Conservation (phyloP, 2,888 invertebrate species). For the Trissonchulus sp. region DNA sequence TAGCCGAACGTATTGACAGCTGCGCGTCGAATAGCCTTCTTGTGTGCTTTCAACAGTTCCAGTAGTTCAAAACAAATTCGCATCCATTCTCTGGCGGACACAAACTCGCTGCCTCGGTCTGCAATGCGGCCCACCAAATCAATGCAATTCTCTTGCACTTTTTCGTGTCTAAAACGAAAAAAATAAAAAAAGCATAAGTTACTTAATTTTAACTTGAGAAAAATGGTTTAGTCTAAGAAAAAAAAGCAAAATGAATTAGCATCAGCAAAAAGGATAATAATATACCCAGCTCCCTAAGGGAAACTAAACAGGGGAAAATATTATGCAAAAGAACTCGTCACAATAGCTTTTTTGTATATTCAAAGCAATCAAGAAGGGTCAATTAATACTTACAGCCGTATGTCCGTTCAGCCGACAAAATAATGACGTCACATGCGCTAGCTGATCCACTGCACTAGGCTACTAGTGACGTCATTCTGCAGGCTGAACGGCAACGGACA, state of each 20-base stretch:
- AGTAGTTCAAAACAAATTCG: slow-evolving; percentile 96
- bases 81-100: slow-evolving; percentile 99
- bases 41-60: slow-evolving; percentile 94
- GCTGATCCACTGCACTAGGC: no score
- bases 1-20: slow-evolving; percentile 99
- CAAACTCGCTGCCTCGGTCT: slow-evolving; percentile 96
- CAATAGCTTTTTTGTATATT: no score
- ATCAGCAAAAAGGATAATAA: neutral
- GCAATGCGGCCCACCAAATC: slow-evolving; percentile 98
- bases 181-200: slow-evolving; percentile 8
- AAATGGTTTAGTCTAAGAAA: neutral
- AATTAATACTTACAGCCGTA: no score
- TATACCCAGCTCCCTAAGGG: no score
- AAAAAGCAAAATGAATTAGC: slow-evolving; percentile 24
- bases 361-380: no score
- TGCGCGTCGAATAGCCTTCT: slow-evolving; percentile 94
- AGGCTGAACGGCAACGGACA: no score
- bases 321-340: no score
- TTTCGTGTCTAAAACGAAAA: slow-evolving; percentile 57
- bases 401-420: no score
- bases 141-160: slow-evolving; percentile 99
- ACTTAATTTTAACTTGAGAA: neutral
- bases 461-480: no score
- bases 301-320: no score
- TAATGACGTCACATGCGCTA: no score